phyloP scores from a whole-genome alignment of 1,140 invertebrate species.

The Sweltsa coloradensis region DNA sequence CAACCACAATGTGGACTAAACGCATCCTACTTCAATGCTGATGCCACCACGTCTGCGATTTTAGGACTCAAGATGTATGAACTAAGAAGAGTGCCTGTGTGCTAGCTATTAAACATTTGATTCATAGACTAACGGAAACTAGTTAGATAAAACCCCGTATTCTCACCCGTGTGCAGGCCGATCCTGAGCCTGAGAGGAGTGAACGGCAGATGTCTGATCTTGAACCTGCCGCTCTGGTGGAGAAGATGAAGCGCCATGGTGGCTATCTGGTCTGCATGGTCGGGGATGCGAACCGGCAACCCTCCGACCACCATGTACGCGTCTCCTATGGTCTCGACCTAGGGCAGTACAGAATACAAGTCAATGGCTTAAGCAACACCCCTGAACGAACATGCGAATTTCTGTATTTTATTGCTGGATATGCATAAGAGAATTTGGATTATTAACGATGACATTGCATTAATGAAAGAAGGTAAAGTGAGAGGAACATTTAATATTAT shows the following conservation, averaged over 20 bases:
- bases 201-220: conserved; percentile 68
- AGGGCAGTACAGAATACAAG: conserved; percentile 7
- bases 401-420: no score
- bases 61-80: no score
- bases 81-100: no score
- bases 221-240: conserved; percentile 74
- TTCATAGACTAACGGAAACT: not conserved
- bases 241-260: conserved; percentile 82
- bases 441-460: no score
- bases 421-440: no score
- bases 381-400: not conserved
- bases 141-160: no score
- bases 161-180: conserved; percentile 62
- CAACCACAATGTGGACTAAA: no score
- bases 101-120: no score
- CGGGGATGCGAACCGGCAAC: conserved; percentile 60
- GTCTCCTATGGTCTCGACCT: conserved; percentile 92
- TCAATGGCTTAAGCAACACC: not conserved
- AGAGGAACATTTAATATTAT: no score
- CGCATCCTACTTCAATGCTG: no score
- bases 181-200: conserved; percentile 67
- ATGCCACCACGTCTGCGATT: no score
- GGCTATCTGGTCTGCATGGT: conserved; percentile 73
- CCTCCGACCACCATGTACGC: conserved; percentile 94
- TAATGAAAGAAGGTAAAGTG: no score